Conservation (phyloP, 1,140 invertebrate genomes). For the Drosophila auraria region DNA sequence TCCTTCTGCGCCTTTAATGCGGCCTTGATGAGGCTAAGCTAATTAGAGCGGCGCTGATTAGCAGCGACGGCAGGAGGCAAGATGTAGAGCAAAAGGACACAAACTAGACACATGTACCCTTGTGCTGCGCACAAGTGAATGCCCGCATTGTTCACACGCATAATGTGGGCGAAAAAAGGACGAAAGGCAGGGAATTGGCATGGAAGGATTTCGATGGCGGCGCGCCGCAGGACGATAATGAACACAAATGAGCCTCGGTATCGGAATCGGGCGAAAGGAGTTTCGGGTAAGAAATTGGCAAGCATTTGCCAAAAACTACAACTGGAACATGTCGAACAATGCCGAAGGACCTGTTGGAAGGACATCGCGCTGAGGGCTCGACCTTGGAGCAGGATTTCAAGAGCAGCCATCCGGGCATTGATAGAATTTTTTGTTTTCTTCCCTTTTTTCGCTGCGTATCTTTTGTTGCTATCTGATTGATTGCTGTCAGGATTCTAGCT, state of each 20-base stretch:
- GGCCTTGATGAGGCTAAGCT: conserved; percentile 75
- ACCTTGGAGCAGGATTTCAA: conserved; percentile 65
- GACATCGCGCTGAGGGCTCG: conserved; percentile 41
- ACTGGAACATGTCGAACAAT: conserved; percentile 63
- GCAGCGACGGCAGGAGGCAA: conserved; percentile 42
- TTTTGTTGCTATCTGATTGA: conserved; percentile 81
- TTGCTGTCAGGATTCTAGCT: conserved; percentile 70
- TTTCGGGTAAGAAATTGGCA: conserved; percentile 69
- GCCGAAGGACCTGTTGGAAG: conserved; percentile 66
- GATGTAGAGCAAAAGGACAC: conserved; percentile 24
- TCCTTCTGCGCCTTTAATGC: conserved; percentile 60
- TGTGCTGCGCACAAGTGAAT: conserved; percentile 53
- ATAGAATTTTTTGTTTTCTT: conserved; percentile 56
- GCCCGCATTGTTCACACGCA: conserved; percentile 61
- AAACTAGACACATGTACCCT: conserved; percentile 44
- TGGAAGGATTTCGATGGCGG: conserved; percentile 66
- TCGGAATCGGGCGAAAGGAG: conserved; percentile 63
- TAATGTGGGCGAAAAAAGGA: conserved; percentile 23
- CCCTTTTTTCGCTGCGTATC: conserved; percentile 50
- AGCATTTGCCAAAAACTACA: conserved; percentile 74
- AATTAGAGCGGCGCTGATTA: conserved; percentile 71
- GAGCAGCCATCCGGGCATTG: conserved; percentile 55
- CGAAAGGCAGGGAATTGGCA: conserved; percentile 9
- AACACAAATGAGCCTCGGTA: conserved; percentile 72
- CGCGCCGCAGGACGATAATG: conserved; percentile 81